phyloP scores from a whole-genome alignment of 2,113 vertebrate genomes.

The Gambusia affinis region DNA sequence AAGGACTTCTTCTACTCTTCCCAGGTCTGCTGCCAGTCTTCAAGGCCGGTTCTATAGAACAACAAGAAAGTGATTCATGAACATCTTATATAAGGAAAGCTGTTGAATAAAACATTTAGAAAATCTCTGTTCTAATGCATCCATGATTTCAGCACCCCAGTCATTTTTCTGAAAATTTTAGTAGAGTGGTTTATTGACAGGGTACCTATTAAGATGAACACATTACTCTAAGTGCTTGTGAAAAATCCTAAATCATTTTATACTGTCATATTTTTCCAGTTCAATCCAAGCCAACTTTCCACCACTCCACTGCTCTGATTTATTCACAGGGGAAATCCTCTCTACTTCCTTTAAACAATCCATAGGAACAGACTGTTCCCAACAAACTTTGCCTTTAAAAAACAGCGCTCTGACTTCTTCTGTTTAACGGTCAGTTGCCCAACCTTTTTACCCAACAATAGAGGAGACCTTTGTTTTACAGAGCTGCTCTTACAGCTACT shows the following conservation, averaged over 20 bases:
- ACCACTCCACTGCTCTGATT: conserved; percentile 16
- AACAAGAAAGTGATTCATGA: not conserved
- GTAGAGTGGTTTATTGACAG: not conserved
- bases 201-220: not conserved
- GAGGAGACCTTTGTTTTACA: too few relatives aligned
- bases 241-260: conserved; percentile 24
- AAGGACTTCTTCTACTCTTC: conserved; percentile 83
- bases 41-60: conserved; percentile 63
- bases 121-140: not conserved
- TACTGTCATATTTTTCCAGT: conserved; percentile 14
- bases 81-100: not conserved
- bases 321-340: conserved; percentile 31
- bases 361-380: conserved; percentile 63
- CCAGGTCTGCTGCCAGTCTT: conserved; percentile 70
- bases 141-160: not conserved
- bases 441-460: too few relatives aligned
- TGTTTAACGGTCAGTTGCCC: too few relatives aligned
- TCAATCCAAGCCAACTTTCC: conserved; percentile 39
- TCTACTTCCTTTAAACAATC: conserved; percentile 39
- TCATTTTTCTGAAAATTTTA: not conserved
- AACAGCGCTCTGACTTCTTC: too few relatives aligned
- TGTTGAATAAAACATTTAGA: not conserved
- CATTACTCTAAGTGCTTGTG: not conserved
- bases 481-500: too few relatives aligned
- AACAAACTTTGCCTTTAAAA: not conserved